These are phyloP conservation scores for Syngnathus floridae DNA, from an alignment of 2,113 vertebrate genomes.

Conservation along the genomic window DNA sequence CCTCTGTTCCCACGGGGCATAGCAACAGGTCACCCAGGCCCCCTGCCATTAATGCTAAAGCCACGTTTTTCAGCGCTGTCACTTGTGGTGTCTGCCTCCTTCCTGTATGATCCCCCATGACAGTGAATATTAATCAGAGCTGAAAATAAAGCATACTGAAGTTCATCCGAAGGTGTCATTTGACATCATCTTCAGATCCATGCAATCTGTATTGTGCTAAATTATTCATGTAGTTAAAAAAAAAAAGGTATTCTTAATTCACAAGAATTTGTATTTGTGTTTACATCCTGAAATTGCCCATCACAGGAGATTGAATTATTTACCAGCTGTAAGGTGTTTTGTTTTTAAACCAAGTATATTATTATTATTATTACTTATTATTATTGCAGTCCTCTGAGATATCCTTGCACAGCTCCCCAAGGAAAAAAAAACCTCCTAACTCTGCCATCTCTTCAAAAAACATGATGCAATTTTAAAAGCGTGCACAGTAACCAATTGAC, in stretches of 20 bases:
- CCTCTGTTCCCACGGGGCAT: constrained; percentile 25
- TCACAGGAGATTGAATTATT: constrained; percentile 23
- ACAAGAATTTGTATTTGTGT: not conserved
- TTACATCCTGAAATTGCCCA: constrained; percentile 11
- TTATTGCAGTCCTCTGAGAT: no score
- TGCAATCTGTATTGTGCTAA: constrained; percentile 10
- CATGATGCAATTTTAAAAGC: no score
- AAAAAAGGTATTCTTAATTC: constrained; percentile 16
- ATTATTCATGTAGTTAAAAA: constrained; percentile 20
- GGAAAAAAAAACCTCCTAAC: no score
- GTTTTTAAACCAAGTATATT: no score
- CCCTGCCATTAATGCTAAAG: constrained; percentile 19
- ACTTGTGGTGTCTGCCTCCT: constrained; percentile 22
- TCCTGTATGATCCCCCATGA: constrained; percentile 43
- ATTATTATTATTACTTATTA: no score
- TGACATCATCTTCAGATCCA: constrained; percentile 9
- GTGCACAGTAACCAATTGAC: no score
- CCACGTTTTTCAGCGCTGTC: constrained; percentile 43
- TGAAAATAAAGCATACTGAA: constrained; percentile 34
- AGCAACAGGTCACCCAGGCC: constrained; percentile 46
- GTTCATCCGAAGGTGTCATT: not conserved
- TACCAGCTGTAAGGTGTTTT: constrained; percentile 13
- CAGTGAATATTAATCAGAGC: constrained; percentile 47
- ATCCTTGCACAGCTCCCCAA: no score
- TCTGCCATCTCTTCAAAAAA: no score